These are phyloP conservation scores for Arctopsyche grandis DNA, from an alignment of 1,140 invertebrate species.

Conservation along the genomic window DNA sequence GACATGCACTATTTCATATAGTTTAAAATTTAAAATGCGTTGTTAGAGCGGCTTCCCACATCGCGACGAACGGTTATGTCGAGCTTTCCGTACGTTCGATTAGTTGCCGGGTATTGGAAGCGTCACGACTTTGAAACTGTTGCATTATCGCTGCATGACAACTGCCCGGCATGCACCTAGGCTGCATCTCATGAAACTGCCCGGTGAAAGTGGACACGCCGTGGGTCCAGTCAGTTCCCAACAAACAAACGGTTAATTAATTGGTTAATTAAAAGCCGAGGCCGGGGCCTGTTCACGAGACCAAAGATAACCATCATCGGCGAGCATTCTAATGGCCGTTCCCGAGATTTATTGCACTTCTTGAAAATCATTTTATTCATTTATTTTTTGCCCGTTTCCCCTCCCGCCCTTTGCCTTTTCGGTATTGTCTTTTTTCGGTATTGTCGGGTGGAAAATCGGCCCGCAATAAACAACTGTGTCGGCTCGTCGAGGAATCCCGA, in stretches of 20 bases:
- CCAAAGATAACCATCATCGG: slow-evolving; percentile 17
- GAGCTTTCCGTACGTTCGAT: no score
- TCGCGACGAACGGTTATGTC: no score
- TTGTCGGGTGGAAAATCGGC: no score
- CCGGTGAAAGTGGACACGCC: background rate
- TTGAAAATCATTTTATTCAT: background rate
- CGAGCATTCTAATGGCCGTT: slow-evolving; percentile 13
- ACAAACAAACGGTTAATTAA: slow-evolving; percentile 7
- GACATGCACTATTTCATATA: no score
- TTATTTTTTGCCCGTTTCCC: background rate
- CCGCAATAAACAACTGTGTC: slow-evolving; percentile 6
- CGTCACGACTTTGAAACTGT: background rate
- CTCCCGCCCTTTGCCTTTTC: background rate
- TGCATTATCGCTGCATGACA: background rate
- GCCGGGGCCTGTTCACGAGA: background rate
- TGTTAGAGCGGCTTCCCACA: no score
- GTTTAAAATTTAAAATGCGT: no score
- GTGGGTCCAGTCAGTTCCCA: background rate
- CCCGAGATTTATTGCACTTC: slow-evolving; percentile 12
- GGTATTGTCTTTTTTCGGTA: background rate
- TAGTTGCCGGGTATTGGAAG: background rate
- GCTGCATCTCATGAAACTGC: background rate
- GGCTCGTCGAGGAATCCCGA: background rate
- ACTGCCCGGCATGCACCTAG: background rate
- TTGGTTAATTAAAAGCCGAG: slow-evolving; percentile 17